A percentile compares a stretch with the other conserved stretches of the same genome.
phyloP scores from a whole-genome alignment of 2,797 vertebrate species.

The Jordanella pulchra region DNA sequence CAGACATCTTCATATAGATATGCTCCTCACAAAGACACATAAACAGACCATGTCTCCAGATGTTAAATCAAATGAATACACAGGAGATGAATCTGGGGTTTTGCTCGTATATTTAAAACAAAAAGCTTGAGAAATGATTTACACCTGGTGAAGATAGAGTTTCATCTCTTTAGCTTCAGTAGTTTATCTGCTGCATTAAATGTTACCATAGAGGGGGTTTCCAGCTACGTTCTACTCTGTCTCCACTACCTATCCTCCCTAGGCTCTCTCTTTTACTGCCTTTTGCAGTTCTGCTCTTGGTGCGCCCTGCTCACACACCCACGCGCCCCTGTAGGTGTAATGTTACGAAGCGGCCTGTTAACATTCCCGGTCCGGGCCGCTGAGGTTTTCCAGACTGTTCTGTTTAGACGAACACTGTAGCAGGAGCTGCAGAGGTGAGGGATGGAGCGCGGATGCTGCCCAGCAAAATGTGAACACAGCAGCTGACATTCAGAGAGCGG shows the following conservation, averaged over 20 bases:
- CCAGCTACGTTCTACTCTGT: constrained; percentile 42
- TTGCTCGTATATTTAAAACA: constrained; percentile 38
- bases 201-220: constrained; percentile 55
- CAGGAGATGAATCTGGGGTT: constrained; percentile 7
- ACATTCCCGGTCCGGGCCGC: constrained; percentile 52
- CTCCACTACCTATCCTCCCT: constrained; percentile 20
- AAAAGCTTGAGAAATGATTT: constrained; percentile 66
- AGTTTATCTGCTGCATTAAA: constrained; percentile 73
- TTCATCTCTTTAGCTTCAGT: constrained; percentile 61
- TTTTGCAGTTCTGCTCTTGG: constrained; percentile 6
- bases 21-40: constrained; percentile 30
- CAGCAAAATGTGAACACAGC: constrained; percentile 9
- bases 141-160: constrained; percentile 74
- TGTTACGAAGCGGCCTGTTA: constrained; percentile 62
- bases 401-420: constrained; percentile 58
- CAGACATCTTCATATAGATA: constrained; percentile 25
- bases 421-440: constrained; percentile 27
- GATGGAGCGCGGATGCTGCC: constrained; percentile 11
- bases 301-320: constrained; percentile 29
- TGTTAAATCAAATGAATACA: constrained; percentile 14
- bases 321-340: constrained; percentile 62
- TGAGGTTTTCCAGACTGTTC: constrained; percentile 73
- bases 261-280: background rate
- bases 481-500: constrained; percentile 1
- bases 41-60: constrained; percentile 24